Evolutionary conservation across 1,140 invertebrate species (phyloP).

Genomic region (Listronotus oregonensis): DNA sequence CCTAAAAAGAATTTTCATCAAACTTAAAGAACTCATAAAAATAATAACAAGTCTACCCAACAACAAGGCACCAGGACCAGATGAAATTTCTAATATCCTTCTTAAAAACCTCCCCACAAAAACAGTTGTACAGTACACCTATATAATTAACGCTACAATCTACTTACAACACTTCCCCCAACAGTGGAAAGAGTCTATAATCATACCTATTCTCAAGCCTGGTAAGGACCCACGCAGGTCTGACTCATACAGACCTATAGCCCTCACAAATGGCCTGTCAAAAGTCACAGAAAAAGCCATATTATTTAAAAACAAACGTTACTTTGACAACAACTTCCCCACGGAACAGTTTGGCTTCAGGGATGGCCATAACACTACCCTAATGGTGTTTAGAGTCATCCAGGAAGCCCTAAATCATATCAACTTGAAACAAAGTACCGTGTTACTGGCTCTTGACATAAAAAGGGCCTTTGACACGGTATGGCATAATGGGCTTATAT

Average conservation of each 20-base stretch:
- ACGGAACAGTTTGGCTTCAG: constrained; percentile 50
- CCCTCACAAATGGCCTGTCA: constrained; percentile 42
- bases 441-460: constrained; percentile 44
- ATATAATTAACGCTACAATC: constrained; percentile 45
- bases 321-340: not conserved
- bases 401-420: constrained; percentile 10
- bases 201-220: constrained; percentile 50
- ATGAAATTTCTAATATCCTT: constrained; percentile 42
- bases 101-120: constrained; percentile 44
- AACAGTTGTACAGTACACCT: constrained; percentile 30
- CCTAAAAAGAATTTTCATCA: not conserved
- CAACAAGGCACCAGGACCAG: constrained; percentile 49
- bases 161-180: constrained; percentile 45
- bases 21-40: not conserved
- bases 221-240: constrained; percentile 43
- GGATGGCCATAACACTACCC: not conserved
- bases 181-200: constrained; percentile 47
- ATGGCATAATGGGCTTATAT: constrained; percentile 48
- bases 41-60: not conserved
- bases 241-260: constrained; percentile 51
- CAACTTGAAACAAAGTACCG: constrained; percentile 28
- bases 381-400: constrained; percentile 33
- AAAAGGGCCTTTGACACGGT: constrained; percentile 52
- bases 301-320: not conserved
- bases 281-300: constrained; percentile 52